These are phyloP conservation scores for Crenichthys baileyi DNA, from an alignment of 2,797 vertebrate genomes.

Conservation along the genomic window DNA sequence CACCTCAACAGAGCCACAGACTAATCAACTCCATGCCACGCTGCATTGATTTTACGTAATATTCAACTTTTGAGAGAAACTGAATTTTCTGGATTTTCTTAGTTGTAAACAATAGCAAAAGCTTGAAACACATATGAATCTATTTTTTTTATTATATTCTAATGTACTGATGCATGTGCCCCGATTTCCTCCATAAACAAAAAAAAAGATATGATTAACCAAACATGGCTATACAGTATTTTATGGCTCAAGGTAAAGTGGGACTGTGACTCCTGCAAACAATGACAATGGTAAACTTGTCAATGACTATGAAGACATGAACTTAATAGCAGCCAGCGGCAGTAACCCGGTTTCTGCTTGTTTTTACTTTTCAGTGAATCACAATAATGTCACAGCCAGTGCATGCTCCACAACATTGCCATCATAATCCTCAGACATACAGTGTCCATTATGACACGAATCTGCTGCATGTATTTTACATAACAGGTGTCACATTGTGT, in stretches of 20 bases:
- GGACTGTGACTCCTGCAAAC: slow-evolving; percentile 40
- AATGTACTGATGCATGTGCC: slow-evolving; percentile 14
- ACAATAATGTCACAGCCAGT: slow-evolving; percentile 71
- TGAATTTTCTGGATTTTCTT: background rate
- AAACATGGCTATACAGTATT: slow-evolving; percentile 35
- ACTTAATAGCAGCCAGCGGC: slow-evolving; percentile 34
- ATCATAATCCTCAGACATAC: slow-evolving; percentile 59
- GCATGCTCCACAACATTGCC: slow-evolving; percentile 53
- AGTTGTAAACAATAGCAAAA: background rate
- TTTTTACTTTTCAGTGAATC: slow-evolving; percentile 51
- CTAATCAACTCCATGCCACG: no score
- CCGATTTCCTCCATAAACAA: slow-evolving; percentile 33
- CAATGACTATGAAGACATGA: slow-evolving; percentile 47
- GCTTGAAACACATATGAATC: no score
- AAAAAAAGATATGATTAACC: slow-evolving; percentile 28
- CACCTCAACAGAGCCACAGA: no score
- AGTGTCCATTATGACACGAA: slow-evolving; percentile 54
- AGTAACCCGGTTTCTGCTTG: slow-evolving; percentile 29
- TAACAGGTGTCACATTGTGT: slow-evolving; percentile 66
- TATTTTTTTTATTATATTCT: background rate
- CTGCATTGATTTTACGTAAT: background rate
- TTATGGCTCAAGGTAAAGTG: slow-evolving; percentile 55
- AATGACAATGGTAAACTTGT: slow-evolving; percentile 40
- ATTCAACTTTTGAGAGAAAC: background rate
- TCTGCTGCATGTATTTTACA: slow-evolving; percentile 67